These are phyloP conservation scores for Nothoprocta perdicaria DNA, from an alignment of 2,113 vertebrate species.

Conservation along the genomic window DNA sequence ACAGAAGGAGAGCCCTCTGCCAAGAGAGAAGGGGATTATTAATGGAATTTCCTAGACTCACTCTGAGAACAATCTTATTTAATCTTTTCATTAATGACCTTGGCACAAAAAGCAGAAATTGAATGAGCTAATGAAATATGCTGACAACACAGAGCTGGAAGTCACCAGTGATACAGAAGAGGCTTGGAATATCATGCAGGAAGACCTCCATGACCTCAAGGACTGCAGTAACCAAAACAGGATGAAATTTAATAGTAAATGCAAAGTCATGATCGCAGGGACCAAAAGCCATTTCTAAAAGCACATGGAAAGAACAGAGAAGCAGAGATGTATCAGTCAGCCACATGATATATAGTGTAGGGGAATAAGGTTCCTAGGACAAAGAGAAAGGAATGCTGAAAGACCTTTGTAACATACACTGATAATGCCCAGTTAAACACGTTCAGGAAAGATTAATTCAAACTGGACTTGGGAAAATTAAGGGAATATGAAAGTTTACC, in stretches of 20 bases:
- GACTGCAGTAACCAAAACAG: background rate
- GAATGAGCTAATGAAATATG: constrained; percentile 7
- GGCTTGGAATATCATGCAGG: background rate
- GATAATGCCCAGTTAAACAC: background rate
- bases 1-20: background rate
- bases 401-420: background rate
- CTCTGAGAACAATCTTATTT: constrained; percentile 21
- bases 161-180: background rate
- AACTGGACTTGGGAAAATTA: background rate
- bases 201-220: background rate
- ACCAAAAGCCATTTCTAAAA: background rate
- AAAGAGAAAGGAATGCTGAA: background rate
- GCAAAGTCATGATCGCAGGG: background rate
- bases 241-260: background rate
- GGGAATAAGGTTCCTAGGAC: background rate
- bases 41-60: constrained; percentile 12
- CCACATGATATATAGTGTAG: background rate
- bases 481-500: background rate
- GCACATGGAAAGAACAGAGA: background rate
- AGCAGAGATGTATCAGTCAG: background rate
- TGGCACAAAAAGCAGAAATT: constrained; percentile 13
- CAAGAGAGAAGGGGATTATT: constrained; percentile 11
- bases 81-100: constrained; percentile 36
- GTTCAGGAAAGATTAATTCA: background rate
- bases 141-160: background rate